phyloP scores from a whole-genome alignment of 2,797 vertebrate genomes.

The Myotis findleyi region DNA sequence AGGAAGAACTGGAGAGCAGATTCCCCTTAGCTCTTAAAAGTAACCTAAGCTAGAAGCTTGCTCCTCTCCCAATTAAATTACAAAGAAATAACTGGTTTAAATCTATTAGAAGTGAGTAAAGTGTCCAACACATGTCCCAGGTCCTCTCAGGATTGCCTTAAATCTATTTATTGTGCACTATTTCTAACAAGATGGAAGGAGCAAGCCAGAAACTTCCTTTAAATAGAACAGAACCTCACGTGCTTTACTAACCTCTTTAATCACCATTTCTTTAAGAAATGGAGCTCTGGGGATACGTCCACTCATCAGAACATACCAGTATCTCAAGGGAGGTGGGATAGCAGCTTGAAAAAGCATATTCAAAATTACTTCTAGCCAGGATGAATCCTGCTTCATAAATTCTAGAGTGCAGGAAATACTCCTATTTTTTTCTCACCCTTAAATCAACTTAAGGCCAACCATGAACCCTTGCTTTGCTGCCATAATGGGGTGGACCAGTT shows the following conservation, averaged over 20 bases:
- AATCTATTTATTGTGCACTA: neutral
- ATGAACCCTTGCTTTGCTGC: neutral
- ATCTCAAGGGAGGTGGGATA: neutral
- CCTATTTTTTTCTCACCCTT: neutral
- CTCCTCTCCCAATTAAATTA: neutral
- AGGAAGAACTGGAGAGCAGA: neutral
- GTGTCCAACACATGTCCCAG: neutral
- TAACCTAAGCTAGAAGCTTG: neutral
- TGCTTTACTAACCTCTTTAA: neutral
- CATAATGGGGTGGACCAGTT: neutral
- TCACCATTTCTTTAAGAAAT: neutral
- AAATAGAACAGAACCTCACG: neutral
- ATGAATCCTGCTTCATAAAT: neutral
- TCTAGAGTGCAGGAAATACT: neutral
- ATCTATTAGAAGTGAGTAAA: neutral
- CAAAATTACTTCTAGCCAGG: neutral
- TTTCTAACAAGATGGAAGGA: neutral
- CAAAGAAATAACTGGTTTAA: neutral
- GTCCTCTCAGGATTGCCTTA: neutral
- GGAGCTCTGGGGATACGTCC: neutral
- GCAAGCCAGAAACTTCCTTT: neutral
- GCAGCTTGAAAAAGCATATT: neutral
- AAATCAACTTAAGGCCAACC: neutral
- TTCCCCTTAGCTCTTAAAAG: neutral
- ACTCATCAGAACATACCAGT: neutral